These are phyloP conservation scores for Grallaria varia DNA, from an alignment of 2,113 vertebrate species.

Conservation along the genomic window DNA sequence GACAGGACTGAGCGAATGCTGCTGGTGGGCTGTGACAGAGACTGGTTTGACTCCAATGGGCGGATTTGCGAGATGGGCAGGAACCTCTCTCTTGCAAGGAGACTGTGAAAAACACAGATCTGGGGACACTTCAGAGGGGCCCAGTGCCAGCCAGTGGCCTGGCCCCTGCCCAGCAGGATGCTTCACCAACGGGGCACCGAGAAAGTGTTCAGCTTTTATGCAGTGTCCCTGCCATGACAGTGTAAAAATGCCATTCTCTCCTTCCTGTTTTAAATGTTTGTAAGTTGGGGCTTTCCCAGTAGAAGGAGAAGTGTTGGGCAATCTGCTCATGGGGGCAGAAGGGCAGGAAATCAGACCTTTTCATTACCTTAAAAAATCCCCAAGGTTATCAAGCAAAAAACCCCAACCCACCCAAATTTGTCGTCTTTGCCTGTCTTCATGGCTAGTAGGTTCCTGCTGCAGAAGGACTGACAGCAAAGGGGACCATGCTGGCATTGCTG, in stretches of 20 bases:
- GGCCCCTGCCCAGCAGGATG: accelerated
- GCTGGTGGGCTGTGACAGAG: not conserved
- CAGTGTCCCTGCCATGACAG: no score
- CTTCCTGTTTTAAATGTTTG: not conserved
- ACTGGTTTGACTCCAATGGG: not conserved
- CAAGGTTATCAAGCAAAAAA: not conserved
- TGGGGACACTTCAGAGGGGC: not conserved
- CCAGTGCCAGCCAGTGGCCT: accelerated
- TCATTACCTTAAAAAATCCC: accelerated
- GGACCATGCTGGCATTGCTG: not conserved
- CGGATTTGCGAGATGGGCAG: not conserved
- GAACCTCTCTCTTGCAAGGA: not conserved
- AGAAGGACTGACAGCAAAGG: not conserved
- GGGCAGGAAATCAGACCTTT: not conserved
- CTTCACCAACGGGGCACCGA: not conserved
- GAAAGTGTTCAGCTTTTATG: not conserved
- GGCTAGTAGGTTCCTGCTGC: not conserved
- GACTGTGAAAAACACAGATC: not conserved
- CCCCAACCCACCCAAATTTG: not conserved
- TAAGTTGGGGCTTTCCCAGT: not conserved
- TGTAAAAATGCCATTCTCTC: not conserved
- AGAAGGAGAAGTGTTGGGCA: not conserved
- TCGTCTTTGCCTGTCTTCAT: not conserved
- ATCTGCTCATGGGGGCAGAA: not conserved
- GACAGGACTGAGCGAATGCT: not conserved